Percentiles rank a stretch among this genome's conserved stretches.
phyloP scores from a whole-genome alignment of 2,797 vertebrate genomes.

The Fundulus diaphanus region DNA sequence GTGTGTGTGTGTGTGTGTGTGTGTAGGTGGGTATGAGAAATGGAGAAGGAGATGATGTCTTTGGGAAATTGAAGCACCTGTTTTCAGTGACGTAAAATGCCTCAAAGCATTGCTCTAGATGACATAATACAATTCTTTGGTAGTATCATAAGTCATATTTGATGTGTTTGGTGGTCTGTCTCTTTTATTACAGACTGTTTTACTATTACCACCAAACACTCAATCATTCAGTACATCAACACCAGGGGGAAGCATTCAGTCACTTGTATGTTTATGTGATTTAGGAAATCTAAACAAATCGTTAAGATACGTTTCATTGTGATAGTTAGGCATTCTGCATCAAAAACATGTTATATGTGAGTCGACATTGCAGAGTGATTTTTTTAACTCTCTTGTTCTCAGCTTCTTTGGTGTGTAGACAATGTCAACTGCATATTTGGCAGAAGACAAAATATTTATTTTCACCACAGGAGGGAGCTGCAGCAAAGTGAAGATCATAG shows the following conservation, averaged over 20 bases:
- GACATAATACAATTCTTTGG: background rate
- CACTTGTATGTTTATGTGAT: background rate
- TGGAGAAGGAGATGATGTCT: background rate
- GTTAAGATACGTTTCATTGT: background rate
- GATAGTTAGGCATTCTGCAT: background rate
- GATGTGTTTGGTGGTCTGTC: background rate
- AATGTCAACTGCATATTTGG: background rate
- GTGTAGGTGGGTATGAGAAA: background rate
- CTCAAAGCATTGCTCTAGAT: conserved; percentile 1
- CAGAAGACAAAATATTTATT: background rate
- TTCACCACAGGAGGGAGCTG: conserved; percentile 61
- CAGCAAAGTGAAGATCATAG: conserved; percentile 14
- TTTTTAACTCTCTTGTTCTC: background rate
- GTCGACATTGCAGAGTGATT: background rate
- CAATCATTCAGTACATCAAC: conserved; percentile 5
- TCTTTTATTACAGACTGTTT: background rate
- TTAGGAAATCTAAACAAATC: background rate
- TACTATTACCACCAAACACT: background rate
- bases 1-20: too few relatives aligned
- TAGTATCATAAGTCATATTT: background rate
- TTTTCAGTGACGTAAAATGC: conserved; percentile 1
- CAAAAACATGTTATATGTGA: too few relatives aligned
- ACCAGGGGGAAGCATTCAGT: conserved; percentile 46
- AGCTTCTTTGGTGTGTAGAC: background rate
- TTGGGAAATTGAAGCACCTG: background rate